phyloP scores from a whole-genome alignment of 2,888 invertebrate species.

The Rotaria magnacalcarata region DNA sequence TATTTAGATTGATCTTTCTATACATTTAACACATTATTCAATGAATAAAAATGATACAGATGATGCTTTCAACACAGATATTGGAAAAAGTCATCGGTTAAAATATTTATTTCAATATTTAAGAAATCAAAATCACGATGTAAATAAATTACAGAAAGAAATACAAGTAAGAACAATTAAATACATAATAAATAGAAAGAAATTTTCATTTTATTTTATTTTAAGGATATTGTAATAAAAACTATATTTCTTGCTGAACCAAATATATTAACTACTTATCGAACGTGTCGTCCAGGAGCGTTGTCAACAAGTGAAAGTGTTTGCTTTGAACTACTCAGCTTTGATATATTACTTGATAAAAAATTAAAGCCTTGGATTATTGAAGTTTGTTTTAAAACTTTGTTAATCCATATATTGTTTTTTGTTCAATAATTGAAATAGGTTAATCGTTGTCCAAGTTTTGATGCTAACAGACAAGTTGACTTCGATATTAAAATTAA shows the following conservation, averaged over 20 bases:
- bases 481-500: conserved; percentile 58
- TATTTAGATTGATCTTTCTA: conserved; percentile 56
- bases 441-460: conserved; percentile 58
- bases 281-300: conserved; percentile 59
- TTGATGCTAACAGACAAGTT: conserved; percentile 57
- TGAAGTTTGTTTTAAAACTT: conserved; percentile 51
- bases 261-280: conserved; percentile 57
- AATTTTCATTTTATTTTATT: conserved; percentile 5
- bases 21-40: conserved; percentile 61
- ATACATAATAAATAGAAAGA: neutral
- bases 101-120: conserved; percentile 57
- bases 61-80: conserved; percentile 49
- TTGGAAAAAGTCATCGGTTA: conserved; percentile 57
- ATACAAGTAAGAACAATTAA: conserved; percentile 48
- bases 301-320: conserved; percentile 56
- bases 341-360: conserved; percentile 58
- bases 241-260: conserved; percentile 53
- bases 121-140: conserved; percentile 54
- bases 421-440: neutral
- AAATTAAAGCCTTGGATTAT: conserved; percentile 58
- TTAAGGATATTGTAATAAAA: conserved; percentile 47
- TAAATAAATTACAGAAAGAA: conserved; percentile 54
- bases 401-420: too few species aligned
- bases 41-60: conserved; percentile 56
- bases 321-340: conserved; percentile 59